Base-by-base conservation (phyloP, 2,113 vertebrate species). In the Thalassoma bifasciatum region DNA sequence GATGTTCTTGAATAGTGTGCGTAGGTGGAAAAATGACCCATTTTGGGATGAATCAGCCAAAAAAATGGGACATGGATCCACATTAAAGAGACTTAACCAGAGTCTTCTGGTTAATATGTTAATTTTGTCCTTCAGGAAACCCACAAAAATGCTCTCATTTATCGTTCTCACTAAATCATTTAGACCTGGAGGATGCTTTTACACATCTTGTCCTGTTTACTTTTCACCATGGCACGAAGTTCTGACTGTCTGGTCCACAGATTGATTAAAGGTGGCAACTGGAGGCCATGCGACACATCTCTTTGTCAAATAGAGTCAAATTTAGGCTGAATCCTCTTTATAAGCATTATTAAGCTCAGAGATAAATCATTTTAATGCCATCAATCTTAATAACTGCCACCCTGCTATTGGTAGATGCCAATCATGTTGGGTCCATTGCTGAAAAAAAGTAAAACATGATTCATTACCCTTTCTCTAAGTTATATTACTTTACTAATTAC, bases 1-100 rank as follows among this genome's bases (percentile, higher is more conserved):
- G 81, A 79, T 83, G 52, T 19, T 53, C 69, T 62, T n/a, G 66
- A 77, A 75, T 78, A 54, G 82, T 84, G 72, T 68, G 64, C 70
- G 62, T 24, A 63, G 52, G 82, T 40, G 6, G 13, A 24, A 42
- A n/a, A 54, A 65, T 77, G 44, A 61, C 26, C 8, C 1, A 8
- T 38, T 85, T 72, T 16, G 10, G 37, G 24, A 46, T 21, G 34
- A 44, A 44, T 49, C 54, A 36, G 59, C 37, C 37, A 19, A 23
- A 58, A n/a, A 60, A 26, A 17, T 38, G n/a, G 46, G 59, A 72
- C 51, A 52, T 49, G 12, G 66, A 77, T 10, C 52, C 34, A 60
- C 67, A 83, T 69, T 38, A 84, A 72, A 75, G 76, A 72, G 61
- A 83, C 66, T 6, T 23, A 69, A 47, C 61, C 40, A 38, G 47